Evolutionary conservation across 1,140 invertebrate genomes (phyloP).

Genomic region (Choristoneura fumiferana): DNA sequence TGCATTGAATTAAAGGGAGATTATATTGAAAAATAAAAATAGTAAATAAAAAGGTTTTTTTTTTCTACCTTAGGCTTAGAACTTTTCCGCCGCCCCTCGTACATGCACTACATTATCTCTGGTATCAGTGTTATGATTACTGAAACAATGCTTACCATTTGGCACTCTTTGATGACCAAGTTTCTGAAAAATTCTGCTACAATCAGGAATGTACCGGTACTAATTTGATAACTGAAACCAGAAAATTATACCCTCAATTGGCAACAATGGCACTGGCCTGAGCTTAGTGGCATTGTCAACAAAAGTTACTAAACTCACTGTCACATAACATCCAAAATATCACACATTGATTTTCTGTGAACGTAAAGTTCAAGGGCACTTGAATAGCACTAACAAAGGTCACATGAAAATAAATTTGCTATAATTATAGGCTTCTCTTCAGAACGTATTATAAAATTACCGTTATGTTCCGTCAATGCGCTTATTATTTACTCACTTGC

Average conservation of each 20-base stretch:
- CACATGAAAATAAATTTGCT: constrained; percentile 14
- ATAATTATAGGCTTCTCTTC: constrained; percentile 5
- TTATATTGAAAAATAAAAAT: no score
- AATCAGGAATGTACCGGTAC: neutral
- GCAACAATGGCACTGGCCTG: neutral
- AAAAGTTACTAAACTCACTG: no score
- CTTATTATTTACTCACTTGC: neutral
- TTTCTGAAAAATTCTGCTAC: constrained; percentile 3
- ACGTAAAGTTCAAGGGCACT: constrained; percentile 6
- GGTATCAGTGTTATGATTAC: neutral
- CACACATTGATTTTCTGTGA: neutral
- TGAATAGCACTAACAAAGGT: neutral
- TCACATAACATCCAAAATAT: neutral
- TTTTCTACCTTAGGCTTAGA: no score
- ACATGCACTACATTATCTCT: no score
- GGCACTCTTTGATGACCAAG: neutral
- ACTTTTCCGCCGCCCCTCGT: no score
- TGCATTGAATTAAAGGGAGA: no score
- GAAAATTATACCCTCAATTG: neutral
- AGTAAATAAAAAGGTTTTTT: no score
- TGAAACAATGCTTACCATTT: constrained; percentile 11
- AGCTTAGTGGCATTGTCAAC: neutral
- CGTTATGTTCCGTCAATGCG: constrained; percentile 10
- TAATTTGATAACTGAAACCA: constrained; percentile 13
- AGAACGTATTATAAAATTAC: constrained; percentile 4